Evolutionary conservation across 2,113 vertebrate genomes (phyloP), one percentile per base, ranked within the genome.

Genomic region (Sorex araneus): DNA sequence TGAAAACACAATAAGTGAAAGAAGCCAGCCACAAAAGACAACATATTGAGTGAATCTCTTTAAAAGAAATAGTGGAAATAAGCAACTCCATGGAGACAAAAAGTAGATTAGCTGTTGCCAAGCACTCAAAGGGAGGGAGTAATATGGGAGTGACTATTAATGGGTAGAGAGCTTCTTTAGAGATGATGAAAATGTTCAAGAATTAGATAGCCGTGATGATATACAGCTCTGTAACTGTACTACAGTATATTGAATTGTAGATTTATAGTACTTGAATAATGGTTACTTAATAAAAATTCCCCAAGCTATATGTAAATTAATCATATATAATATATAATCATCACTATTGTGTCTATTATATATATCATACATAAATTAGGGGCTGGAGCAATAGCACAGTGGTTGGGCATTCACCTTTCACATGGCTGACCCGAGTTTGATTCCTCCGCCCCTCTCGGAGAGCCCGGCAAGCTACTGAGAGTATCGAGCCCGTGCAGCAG

Each of bases 1-100:
- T 87, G 12, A 82, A 89, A 86, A 89, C 4, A 57, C 78, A 57
- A 15, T 63, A 60, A 79, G 45, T 74, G 36, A 86, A 74, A 71
- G 66, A 66, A 76, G 5, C 5, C n/a, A 34, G 43, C 70, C n/a
- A 73, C 54, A 73, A 89, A 66, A 87, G 28, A 77, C 34, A 9
- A 81, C 50, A 66, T 25, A 36, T 43, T 70, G 9, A 30, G 63
- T 82, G 63, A 79, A 73, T 89, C 30, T 8, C 71, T 66, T 88
- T 82, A 54, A 19, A 79, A n/a, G 34, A 28, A 75, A 47, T 45
- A 63, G 8, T 5, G 45, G 74, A n/a, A 78, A 87, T 5, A 67
- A 40, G 57, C 23, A 67, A 73, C 32, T 86, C 63, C n/a, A 40
- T 13, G 45, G 36, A 77, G 27, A 82, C 2, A 88, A 34, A 85